Conservation (phyloP, 2,797 vertebrate species). For the Hybognathus amarus region DNA sequence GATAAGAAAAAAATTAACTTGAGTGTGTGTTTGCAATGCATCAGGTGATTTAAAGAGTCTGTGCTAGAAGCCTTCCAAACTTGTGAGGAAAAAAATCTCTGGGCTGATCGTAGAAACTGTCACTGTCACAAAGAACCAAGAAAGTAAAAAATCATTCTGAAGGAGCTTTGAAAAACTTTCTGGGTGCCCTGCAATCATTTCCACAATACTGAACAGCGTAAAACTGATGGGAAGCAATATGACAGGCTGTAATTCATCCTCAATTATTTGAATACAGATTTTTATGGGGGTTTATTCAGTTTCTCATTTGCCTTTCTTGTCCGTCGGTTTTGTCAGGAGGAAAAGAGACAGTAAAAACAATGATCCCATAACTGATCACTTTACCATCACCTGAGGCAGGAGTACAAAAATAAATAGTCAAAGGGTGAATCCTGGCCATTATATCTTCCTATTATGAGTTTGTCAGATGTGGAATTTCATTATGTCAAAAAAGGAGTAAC, state of each 20-base stretch:
- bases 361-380: background rate
- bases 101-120: background rate
- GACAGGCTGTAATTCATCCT: background rate
- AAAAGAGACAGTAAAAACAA: background rate
- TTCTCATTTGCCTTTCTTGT: background rate
- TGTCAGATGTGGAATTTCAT: constrained; percentile 44
- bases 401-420: background rate
- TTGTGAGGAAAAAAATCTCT: background rate
- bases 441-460: constrained; percentile 30
- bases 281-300: background rate
- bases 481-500: constrained; percentile 16
- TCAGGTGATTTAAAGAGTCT: constrained; percentile 24
- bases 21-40: background rate
- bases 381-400: background rate
- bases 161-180: background rate
- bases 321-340: background rate
- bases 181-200: background rate
- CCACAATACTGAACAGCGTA: background rate
- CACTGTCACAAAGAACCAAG: constrained; percentile 8
- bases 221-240: background rate
- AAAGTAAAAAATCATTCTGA: constrained; percentile 3
- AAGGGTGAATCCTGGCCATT: background rate
- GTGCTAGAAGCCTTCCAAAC: background rate
- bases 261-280: background rate
- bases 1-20: background rate